Conservation (phyloP, 2,113 vertebrate genomes). For the Petromus typicus region DNA sequence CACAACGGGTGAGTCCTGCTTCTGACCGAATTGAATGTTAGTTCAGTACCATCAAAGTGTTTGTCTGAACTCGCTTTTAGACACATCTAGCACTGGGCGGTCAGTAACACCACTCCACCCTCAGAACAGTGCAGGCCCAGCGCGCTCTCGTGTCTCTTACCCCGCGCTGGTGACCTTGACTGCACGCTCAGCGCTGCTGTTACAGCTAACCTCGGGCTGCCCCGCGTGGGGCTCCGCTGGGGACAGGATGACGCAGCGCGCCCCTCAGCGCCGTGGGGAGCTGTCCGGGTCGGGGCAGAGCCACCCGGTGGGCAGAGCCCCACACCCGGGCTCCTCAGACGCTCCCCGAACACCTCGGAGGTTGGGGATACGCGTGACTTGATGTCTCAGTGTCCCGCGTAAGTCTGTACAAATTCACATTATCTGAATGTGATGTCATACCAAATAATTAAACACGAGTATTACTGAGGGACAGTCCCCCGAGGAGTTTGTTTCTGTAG, state of each 20-base stretch:
- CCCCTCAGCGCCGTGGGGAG: background rate
- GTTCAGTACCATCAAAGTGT: background rate
- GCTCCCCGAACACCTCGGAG: background rate
- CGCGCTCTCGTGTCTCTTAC: too few species aligned
- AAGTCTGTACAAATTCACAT: background rate
- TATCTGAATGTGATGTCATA: background rate
- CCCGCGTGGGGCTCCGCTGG: too few species aligned
- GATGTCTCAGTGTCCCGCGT: background rate
- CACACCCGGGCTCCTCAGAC: too few species aligned
- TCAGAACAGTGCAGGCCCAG: background rate
- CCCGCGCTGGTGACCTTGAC: too few species aligned
- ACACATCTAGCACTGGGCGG: background rate
- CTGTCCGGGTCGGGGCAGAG: background rate
- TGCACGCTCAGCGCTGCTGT: background rate
- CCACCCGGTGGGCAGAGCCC: background rate
- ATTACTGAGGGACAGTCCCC: background rate
- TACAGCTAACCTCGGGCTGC: background rate
- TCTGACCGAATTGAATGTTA: background rate
- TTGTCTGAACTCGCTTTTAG: background rate
- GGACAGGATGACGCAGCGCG: too few species aligned
- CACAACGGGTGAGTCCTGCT: background rate
- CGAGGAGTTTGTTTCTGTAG: background rate
- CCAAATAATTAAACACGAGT: background rate
- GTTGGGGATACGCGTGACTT: background rate
- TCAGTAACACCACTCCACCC: background rate